Conservation (phyloP, 2,888 invertebrate genomes). For the Nomada ferruginata region DNA sequence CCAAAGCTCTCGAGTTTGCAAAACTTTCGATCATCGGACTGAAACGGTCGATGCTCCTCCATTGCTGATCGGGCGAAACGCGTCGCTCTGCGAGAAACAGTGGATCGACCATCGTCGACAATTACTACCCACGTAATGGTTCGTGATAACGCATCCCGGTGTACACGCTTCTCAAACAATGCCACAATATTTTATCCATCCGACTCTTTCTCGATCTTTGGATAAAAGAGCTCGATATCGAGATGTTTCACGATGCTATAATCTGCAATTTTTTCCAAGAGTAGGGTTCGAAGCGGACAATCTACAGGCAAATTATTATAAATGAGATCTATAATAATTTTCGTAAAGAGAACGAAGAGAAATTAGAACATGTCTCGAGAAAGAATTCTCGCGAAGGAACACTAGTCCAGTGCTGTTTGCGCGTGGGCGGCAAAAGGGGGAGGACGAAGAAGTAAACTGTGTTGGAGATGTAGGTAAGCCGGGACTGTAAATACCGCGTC, state of each 20-base stretch:
- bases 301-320: neutral
- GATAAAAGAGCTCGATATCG: too few species aligned
- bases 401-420: conserved; percentile 31
- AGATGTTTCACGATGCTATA: too few species aligned
- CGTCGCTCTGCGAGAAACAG: neutral
- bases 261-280: too few species aligned
- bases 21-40: neutral
- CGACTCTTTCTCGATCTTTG: neutral
- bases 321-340: too few species aligned
- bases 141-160: conserved; percentile 33
- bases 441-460: conserved; percentile 56
- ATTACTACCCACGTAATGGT: conserved; percentile 51
- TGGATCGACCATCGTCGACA: conserved; percentile 14
- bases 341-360: too few species aligned
- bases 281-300: neutral
- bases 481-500: conserved; percentile 72
- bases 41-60: too few species aligned
- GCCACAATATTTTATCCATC: neutral
- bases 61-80: neutral
- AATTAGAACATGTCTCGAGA: too few species aligned
- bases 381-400: too few species aligned
- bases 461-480: conserved; percentile 66
- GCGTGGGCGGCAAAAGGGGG: conserved; percentile 58
- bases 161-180: conserved; percentile 14
- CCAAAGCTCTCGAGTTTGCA: conserved; percentile 9